Base-by-base conservation (phyloP, 1,140 invertebrate genomes). In the Drosophila baimaii region DNA sequence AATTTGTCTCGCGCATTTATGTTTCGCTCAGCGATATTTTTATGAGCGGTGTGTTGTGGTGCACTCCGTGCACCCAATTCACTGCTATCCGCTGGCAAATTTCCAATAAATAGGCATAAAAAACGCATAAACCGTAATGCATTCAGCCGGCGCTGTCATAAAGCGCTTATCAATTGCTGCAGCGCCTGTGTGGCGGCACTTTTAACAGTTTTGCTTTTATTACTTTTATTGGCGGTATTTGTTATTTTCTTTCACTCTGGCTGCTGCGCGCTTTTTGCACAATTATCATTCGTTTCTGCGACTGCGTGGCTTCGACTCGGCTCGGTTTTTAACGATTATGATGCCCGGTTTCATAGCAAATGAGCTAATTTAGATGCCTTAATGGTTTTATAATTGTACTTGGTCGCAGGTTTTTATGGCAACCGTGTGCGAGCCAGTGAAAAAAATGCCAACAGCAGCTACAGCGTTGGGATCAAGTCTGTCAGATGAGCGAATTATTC, bases 341-440 rank as follows among this genome's bases (percentile, higher is more conserved):
- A 81, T 66, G 69, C 59, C 81, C 55, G 64, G 81, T 74, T 86
- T 86, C 78, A 81, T 84, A 66, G 84, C 81, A 84, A 84, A 84
- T 84, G 82, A 81, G 81, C 74, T 84, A 81, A 84, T 86, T 84
- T 84, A 75, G 82, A 81, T 77, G 64, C 68, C 68, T 74, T 84
- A 78, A 84, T 84, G 81, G 78, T 81, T 78, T 84, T 86, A 84
- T 84, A 84, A 86, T 84, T 84, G 81, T 75, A 64, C 73, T 78
- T 58, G 52, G 62, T 41, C 44, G 15, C 57, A 37, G 69, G 37
- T 65, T 73, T 79, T 80, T 84, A 83, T 76, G 56, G 55, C 63
- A 33, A 29, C 43, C 10, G 46, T 52, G 63, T 55, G 27, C 15
- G 62, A 29, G 23, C 17, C 31, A 29, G 27, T 17, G 47, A 33